These are phyloP conservation scores for Montipora capricornis DNA, from an alignment of 64 coral and sea anemone genomes.

Conservation along the genomic window DNA sequence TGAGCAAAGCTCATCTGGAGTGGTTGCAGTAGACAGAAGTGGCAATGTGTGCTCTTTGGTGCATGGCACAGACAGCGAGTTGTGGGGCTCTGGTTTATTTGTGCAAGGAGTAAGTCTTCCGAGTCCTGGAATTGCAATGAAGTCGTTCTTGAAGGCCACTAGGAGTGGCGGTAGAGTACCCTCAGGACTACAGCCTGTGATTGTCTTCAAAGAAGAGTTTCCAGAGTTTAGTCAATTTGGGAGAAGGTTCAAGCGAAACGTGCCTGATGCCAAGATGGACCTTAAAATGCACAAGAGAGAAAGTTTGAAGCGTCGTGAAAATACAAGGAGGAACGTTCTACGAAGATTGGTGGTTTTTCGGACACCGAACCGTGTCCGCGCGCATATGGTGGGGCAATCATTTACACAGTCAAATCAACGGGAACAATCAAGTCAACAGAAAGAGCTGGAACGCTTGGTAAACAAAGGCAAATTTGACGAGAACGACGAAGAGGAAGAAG, in stretches of 20 bases:
- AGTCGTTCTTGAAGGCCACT: slow-evolving; percentile 51
- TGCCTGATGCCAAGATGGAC: background rate
- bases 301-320: background rate
- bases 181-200: slow-evolving; percentile 83
- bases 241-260: slow-evolving; percentile 8
- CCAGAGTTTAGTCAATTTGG: slow-evolving; percentile 4
- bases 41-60: slow-evolving; percentile 90
- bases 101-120: slow-evolving; percentile 87
- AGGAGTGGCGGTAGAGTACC: slow-evolving; percentile 56
- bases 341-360: slow-evolving; percentile 5
- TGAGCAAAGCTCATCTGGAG: slow-evolving; percentile 57
- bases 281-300: background rate
- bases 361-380: background rate
- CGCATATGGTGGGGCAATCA: background rate
- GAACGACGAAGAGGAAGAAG: background rate
- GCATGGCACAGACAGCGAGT: slow-evolving; percentile 76
- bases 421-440: background rate
- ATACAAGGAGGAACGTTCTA: background rate
- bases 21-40: slow-evolving; percentile 80
- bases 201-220: slow-evolving; percentile 66
- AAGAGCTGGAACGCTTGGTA: background rate
- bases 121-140: slow-evolving; percentile 72
- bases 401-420: background rate
- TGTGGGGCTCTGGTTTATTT: slow-evolving; percentile 95
- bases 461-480: background rate